Evolutionary conservation across 2,888 invertebrate species (phyloP).

Genomic region (Epirrhoe alternata): DNA sequence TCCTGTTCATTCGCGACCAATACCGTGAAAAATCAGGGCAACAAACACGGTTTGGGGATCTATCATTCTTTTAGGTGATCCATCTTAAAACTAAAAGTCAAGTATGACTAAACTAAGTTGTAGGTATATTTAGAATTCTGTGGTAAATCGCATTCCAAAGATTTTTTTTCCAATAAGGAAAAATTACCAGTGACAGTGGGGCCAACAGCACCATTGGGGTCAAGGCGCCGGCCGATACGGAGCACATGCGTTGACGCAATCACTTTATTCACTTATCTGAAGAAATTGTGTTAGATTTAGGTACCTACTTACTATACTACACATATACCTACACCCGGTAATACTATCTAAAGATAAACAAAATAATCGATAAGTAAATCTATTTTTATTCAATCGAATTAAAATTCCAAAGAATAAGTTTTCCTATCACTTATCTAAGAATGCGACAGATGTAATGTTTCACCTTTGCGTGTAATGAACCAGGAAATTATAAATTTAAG

Average conservation of each 20-base stretch:
- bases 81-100: no score
- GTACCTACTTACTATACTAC: constrained; percentile 16
- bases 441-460: neutral
- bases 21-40: no score
- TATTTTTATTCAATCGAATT: neutral
- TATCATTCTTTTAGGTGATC: no score
- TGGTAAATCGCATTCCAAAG: constrained; percentile 19
- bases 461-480: neutral
- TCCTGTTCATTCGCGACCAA: no score
- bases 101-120: no score
- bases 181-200: constrained; percentile 49
- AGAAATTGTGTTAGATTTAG: constrained; percentile 32
- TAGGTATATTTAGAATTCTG: no score
- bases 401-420: no score
- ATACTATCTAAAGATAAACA: constrained; percentile 15
- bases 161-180: constrained; percentile 44
- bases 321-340: constrained; percentile 12
- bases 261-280: constrained; percentile 43
- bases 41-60: no score
- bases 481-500: neutral
- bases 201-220: constrained; percentile 62
- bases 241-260: constrained; percentile 63
- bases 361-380: neutral
- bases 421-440: neutral
- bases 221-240: constrained; percentile 66